phyloP scores from a whole-genome alignment of 35 echinoderm and acorn worm genomes.

The Diadema setosum region DNA sequence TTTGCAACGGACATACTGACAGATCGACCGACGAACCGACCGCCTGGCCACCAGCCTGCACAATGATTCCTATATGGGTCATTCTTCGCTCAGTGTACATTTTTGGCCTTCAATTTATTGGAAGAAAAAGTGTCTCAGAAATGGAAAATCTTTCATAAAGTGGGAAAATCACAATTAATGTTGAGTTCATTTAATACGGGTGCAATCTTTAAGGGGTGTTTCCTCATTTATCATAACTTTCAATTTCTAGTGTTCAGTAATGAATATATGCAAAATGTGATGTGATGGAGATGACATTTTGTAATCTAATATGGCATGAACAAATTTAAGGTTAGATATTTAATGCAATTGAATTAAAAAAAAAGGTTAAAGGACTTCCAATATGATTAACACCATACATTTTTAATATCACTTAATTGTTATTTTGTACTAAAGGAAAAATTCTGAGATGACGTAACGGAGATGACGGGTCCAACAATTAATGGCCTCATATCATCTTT shows the following conservation, averaged over 20 bases:
- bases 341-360: neutral
- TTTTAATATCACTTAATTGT: neutral
- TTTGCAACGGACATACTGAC: too few species aligned
- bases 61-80: neutral
- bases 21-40: too few species aligned
- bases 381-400: neutral
- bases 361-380: neutral
- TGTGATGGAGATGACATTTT: neutral
- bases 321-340: neutral
- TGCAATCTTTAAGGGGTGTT: neutral
- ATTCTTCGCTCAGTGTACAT: neutral
- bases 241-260: neutral
- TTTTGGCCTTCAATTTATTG: neutral
- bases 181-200: conserved; percentile 1
- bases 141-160: neutral
- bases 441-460: neutral
- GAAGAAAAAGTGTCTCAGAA: neutral
- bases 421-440: neutral
- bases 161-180: neutral
- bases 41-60: too few species aligned
- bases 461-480: neutral
- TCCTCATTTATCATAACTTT: neutral
- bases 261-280: neutral
- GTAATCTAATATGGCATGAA: neutral
- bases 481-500: neutral